These are phyloP conservation scores for Tympanuchus pallidicinctus DNA, from an alignment of 2,113 vertebrate genomes.

Conservation along the genomic window DNA sequence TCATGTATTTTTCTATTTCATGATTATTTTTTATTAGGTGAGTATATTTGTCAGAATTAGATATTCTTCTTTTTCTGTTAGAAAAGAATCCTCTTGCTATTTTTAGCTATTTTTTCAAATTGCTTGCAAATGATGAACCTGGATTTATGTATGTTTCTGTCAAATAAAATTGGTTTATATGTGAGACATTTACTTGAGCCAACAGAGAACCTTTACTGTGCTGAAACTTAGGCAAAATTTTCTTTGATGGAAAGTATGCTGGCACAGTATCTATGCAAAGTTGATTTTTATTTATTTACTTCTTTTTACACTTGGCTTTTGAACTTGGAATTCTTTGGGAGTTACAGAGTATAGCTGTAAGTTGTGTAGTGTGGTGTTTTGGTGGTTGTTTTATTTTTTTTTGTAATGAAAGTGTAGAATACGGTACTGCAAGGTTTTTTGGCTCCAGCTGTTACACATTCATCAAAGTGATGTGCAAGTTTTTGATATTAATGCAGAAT, in stretches of 20 bases:
- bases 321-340: background rate
- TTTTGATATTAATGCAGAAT: background rate
- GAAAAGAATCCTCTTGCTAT: background rate
- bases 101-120: background rate
- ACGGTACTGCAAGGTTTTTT: background rate
- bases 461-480: background rate
- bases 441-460: background rate
- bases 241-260: background rate
- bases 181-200: background rate
- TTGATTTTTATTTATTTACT: background rate
- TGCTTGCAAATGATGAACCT: background rate
- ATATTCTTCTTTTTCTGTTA: background rate
- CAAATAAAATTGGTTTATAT: background rate
- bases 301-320: accelerated
- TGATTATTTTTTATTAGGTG: background rate
- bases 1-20: background rate
- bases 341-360: background rate
- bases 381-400: background rate
- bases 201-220: background rate
- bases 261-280: background rate
- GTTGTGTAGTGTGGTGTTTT: background rate
- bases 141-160: background rate
- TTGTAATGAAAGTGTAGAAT: background rate
- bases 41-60: background rate
- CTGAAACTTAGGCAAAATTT: background rate